phyloP scores from a whole-genome alignment of 2,113 vertebrate species.

The Anhinga rufa region DNA sequence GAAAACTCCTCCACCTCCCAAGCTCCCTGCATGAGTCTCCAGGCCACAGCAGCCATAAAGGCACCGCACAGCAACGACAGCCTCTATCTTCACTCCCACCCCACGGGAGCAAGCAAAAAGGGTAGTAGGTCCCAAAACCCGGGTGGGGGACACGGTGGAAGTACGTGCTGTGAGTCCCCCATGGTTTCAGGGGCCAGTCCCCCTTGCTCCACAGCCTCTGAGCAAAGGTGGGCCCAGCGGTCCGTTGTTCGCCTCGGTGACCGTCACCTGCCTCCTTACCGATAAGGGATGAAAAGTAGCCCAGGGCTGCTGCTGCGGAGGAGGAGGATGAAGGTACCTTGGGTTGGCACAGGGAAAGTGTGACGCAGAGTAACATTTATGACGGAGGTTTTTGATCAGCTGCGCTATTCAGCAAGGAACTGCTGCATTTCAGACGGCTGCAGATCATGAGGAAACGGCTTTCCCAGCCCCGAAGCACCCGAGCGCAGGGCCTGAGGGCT shows the following conservation, averaged over 20 bases:
- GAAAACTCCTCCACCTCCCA: not conserved
- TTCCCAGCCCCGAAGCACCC: not conserved
- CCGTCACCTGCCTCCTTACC: not conserved
- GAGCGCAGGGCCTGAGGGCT: accelerated
- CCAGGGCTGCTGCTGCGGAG: not conserved
- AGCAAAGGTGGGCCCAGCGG: not conserved
- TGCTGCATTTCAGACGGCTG: not conserved
- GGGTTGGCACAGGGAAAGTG: not conserved
- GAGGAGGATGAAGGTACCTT: not conserved
- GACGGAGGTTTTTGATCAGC: not conserved
- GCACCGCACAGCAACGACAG: accelerated
- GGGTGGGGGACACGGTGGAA: accelerated
- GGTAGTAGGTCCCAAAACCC: not conserved
- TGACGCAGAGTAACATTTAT: accelerated
- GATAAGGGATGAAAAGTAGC: not conserved
- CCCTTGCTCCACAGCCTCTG: accelerated
- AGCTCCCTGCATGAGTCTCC: not conserved
- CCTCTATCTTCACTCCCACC: not conserved
- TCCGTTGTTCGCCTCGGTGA: accelerated
- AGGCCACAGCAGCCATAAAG: not conserved
- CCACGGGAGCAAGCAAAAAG: not conserved
- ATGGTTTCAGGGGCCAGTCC: not conserved
- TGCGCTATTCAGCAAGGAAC: not conserved
- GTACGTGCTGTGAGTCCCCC: not conserved
- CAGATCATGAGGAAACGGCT: not conserved